These are phyloP conservation scores for Prunella fulvescens DNA, from an alignment of 2,113 vertebrate genomes.

Conservation along the genomic window DNA sequence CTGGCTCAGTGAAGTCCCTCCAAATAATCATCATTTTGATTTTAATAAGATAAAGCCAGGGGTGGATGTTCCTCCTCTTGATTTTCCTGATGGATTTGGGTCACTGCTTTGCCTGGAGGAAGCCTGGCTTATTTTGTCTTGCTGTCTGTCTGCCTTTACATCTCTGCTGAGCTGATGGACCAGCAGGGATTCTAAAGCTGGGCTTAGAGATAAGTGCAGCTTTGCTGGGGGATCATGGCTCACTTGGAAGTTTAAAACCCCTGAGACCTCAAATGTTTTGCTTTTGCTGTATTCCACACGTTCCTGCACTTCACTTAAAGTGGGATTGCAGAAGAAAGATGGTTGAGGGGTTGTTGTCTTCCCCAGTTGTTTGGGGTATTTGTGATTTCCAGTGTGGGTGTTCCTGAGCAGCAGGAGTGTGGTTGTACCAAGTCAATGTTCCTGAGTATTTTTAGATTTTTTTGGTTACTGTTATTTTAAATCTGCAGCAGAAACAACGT, in stretches of 20 bases:
- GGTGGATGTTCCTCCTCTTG: neutral
- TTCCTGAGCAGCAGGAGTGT: neutral
- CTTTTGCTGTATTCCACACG: fast-evolving
- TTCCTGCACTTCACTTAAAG: neutral
- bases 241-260: neutral
- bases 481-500: neutral
- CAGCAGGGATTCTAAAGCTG: neutral
- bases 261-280: neutral
- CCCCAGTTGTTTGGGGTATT: neutral
- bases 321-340: neutral
- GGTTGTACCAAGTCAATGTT: neutral
- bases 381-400: neutral
- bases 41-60: neutral
- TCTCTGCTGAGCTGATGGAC: neutral
- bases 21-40: neutral
- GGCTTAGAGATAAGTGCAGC: neutral
- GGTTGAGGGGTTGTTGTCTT: neutral
- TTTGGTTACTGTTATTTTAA: neutral
- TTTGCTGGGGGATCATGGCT: neutral
- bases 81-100: neutral
- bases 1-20: neutral
- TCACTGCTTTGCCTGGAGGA: neutral
- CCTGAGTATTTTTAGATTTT: neutral
- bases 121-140: neutral
- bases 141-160: neutral